Evolutionary conservation across 2,797 vertebrate species (phyloP), one percentile per base, ranked within the genome.

Genomic region (Myotis vivesi): DNA sequence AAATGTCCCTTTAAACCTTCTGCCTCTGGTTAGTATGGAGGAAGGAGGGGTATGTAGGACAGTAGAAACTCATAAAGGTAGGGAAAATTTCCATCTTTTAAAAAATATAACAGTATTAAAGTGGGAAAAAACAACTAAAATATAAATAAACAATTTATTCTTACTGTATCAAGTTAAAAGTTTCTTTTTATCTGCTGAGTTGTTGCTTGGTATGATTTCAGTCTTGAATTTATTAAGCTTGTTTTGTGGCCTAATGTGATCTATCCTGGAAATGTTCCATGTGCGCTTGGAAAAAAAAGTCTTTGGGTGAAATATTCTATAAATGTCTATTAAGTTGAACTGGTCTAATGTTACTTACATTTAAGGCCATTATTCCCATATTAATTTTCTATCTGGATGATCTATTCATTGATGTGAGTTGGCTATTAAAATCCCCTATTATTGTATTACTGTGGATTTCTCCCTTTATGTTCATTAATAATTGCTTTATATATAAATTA

Each of bases 131-230:
- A 44, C 19, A 76, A 41, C 9, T 77, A 66, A 79, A 53, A 68
- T 79, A 44, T 25, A 81, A 80, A 55, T 38, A 89, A 59, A 81
- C 16, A 44, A 53, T 84, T 49, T 79, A 19, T 87, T 84, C 12
- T 92, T 86, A 46, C 9, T 69, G 1, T 86, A 53, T 23, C 72
- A 92, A 77, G 38, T 89, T 82, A 75, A 85, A 87, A 59, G 49
- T 66, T 49, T 91, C 62, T 83, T 82, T 85, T 94, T 81, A 69
- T 95, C 36, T 94, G 22, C 30, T 76, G 19, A 89, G 51, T 87
- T 80, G 10, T 91, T 84, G 80, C 20, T 76, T 62, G 17, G 46
- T 59, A 13, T 28, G 57, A 59, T 28, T 28, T 57, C 55, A 57
- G 59, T 30, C 28, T 62, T 62, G 28, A 30, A n/a, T 62, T 30